These are phyloP conservation scores for Apodemia hepburni DNA, from an alignment of 2,888 invertebrate species.

Conservation along the genomic window DNA sequence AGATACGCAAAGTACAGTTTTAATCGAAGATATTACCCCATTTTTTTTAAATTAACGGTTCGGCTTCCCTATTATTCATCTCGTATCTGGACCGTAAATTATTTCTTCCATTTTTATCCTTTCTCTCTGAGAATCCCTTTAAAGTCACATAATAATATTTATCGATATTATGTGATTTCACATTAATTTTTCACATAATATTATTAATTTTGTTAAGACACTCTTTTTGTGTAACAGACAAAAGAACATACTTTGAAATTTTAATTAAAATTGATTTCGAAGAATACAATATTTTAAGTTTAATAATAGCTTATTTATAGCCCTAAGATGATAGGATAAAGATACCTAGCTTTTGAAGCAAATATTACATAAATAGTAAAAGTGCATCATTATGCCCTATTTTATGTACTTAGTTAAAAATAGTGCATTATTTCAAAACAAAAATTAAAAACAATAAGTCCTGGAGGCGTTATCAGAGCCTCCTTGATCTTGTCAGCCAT, in stretches of 20 bases:
- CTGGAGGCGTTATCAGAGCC: slow-evolving; percentile 43
- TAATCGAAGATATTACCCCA: no score
- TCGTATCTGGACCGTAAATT: no score
- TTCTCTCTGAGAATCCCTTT: no score
- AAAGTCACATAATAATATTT: no score
- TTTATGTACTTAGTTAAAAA: neutral
- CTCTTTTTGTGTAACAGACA: no score
- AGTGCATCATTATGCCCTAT: slow-evolving; percentile 20
- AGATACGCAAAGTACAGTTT: no score
- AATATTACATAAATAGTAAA: slow-evolving; percentile 10
- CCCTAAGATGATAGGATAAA: neutral
- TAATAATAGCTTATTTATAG: neutral
- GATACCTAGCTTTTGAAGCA: slow-evolving; percentile 12
- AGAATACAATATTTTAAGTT: neutral
- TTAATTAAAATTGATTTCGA: neutral
- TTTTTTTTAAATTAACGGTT: no score
- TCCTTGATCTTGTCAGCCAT: slow-evolving; percentile 57
- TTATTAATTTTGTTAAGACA: no score
- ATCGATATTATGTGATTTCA: no score
- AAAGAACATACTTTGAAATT: neutral
- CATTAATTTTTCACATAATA: no score
- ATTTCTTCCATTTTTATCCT: no score
- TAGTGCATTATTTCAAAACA: slow-evolving; percentile 9
- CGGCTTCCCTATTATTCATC: no score
- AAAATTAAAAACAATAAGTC: slow-evolving; percentile 51